These are phyloP conservation scores for Amphipyra tragopoginis DNA, from an alignment of 2,888 invertebrate species.

Conservation along the genomic window DNA sequence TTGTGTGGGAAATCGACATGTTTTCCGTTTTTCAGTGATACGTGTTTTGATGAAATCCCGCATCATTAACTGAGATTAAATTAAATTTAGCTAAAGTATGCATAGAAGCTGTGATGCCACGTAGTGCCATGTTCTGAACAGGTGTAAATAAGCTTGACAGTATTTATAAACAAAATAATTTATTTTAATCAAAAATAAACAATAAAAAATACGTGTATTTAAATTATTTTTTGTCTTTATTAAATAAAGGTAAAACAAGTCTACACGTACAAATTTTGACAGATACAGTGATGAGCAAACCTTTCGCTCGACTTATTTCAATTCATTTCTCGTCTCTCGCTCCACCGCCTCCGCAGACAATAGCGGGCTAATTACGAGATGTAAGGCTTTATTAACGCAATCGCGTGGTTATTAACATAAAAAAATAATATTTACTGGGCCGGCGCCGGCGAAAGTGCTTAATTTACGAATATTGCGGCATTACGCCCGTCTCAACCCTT, in stretches of 20 bases:
- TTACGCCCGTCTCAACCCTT: conserved; percentile 85
- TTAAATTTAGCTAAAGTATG: no score
- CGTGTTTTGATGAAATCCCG: no score
- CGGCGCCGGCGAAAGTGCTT: conserved; percentile 79
- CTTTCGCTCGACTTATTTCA: conserved; percentile 75
- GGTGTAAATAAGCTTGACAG: no score
- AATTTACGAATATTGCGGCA: conserved; percentile 88
- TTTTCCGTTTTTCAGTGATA: no score
- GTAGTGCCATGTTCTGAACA: no score
- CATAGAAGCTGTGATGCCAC: no score
- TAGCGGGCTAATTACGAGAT: conserved; percentile 86
- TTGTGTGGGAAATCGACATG: background rate
- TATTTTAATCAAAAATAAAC: no score
- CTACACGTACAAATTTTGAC: conserved; percentile 55
- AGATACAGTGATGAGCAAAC: conserved; percentile 64
- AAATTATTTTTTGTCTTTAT: background rate
- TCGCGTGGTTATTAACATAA: conserved; percentile 89
- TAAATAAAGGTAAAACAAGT: conserved; percentile 5
- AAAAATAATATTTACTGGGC: conserved; percentile 89
- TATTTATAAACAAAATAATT: no score
- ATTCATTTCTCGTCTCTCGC: conserved; percentile 75
- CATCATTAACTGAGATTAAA: no score
- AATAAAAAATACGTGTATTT: no score
- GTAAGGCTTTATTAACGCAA: conserved; percentile 90
- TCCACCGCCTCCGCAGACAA: conserved; percentile 81